phyloP scores from a whole-genome alignment of 2,113 vertebrate genomes.

The Periophthalmodon schlosseri region DNA sequence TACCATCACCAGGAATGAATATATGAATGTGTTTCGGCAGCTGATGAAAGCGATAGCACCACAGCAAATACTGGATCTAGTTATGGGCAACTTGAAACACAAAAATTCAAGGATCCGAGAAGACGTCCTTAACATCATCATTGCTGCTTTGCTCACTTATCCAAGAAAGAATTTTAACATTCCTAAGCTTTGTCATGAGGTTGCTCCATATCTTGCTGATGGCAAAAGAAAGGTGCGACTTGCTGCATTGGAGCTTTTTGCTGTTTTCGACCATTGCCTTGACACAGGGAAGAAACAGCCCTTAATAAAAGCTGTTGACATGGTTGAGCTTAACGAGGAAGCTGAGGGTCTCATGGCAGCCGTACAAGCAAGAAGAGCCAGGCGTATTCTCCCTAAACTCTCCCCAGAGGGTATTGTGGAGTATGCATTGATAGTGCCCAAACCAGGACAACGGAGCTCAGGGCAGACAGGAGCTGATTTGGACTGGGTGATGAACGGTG shows the following conservation, averaged over 20 bases:
- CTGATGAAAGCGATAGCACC: slow-evolving; percentile 82
- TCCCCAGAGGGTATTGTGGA: slow-evolving; percentile 80
- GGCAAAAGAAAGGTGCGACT: slow-evolving; percentile 84
- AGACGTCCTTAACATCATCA: slow-evolving; percentile 84
- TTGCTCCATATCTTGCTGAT: slow-evolving; percentile 85
- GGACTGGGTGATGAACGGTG: slow-evolving; percentile 85
- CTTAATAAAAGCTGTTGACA: slow-evolving; percentile 83
- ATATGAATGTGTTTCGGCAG: slow-evolving; percentile 78
- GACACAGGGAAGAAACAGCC: slow-evolving; percentile 78
- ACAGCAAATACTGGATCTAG: slow-evolving; percentile 79
- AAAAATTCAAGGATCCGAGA: slow-evolving; percentile 83
- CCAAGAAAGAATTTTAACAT: slow-evolving; percentile 84
- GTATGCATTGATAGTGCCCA: slow-evolving; percentile 80
- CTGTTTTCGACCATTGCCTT: slow-evolving; percentile 79
- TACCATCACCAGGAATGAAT: slow-evolving; percentile 79
- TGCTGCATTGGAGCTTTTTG: slow-evolving; percentile 85
- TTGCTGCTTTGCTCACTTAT: slow-evolving; percentile 81
- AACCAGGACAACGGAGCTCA: slow-evolving; percentile 64
- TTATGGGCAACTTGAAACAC: slow-evolving; percentile 82
- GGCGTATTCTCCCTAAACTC: slow-evolving; percentile 80
- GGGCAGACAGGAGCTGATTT: slow-evolving; percentile 78
- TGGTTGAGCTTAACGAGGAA: slow-evolving; percentile 80
- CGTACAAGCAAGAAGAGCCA: slow-evolving; percentile 84
- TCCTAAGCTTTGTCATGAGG: slow-evolving; percentile 77
- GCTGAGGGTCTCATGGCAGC: slow-evolving; percentile 83